Conservation (phyloP, 2,797 vertebrate genomes). For the Otolemur crassicaudatus region DNA sequence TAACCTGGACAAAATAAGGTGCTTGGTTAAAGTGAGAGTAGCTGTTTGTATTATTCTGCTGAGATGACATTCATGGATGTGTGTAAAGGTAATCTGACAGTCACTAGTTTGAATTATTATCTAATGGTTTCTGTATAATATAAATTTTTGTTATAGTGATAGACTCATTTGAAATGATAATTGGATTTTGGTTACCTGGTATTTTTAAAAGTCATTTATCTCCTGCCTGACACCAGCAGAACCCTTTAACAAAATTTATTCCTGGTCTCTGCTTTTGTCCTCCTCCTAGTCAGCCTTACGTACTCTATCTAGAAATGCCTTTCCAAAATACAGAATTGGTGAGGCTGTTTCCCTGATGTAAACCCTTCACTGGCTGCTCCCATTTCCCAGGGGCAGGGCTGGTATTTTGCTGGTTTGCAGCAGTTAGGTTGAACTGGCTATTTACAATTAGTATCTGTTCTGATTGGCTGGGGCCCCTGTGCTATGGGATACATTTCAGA, state of each 20-base stretch:
- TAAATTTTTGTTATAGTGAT: neutral
- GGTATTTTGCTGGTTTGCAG: neutral
- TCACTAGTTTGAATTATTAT: neutral
- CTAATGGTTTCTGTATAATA: neutral
- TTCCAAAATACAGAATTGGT: neutral
- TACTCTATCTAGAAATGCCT: neutral
- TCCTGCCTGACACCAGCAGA: neutral
- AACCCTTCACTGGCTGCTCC: neutral
- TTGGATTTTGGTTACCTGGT: neutral
- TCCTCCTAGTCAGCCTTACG: neutral
- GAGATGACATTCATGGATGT: neutral
- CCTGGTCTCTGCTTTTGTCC: neutral
- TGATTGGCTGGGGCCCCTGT: neutral
- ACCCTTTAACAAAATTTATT: neutral
- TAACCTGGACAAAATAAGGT: neutral
- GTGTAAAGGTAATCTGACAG: neutral
- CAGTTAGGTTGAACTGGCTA: neutral
- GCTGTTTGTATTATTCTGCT: neutral
- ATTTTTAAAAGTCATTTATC: slow-evolving; percentile 1
- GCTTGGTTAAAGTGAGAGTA: neutral
- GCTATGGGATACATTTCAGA: neutral
- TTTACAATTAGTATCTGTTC: neutral
- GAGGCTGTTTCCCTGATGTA: neutral
- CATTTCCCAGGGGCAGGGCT: neutral
- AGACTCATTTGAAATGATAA: neutral